Base-by-base conservation (phyloP, 2,113 vertebrate genomes). In the Scomber scombrus region DNA sequence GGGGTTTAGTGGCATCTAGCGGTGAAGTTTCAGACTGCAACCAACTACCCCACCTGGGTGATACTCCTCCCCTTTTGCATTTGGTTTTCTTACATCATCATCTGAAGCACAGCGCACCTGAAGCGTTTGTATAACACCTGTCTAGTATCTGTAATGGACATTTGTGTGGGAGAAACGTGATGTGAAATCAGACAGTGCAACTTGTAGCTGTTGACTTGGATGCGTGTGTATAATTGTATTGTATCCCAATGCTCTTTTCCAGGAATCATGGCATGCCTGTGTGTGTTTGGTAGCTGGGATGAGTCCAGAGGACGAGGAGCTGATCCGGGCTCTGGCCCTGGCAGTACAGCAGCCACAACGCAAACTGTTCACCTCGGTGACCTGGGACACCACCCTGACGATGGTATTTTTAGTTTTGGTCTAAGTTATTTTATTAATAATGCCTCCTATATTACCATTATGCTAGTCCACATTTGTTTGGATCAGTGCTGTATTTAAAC, bases 211-310 rank as follows among this genome's bases (percentile, higher is more conserved):
- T 21, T 55, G 40, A 46, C 31, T 19, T 31, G 18, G 19, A 21
- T 80, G 47, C 13, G 12, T 3, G 13, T 11, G 26, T 69, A n/a
- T 57, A 40, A 14, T 3, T 19, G 13, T 62, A 12, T 63, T 47
- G 21, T 45, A 5, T 69, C 45, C 1, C 14, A 11, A 18, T 49
- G 1, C 1, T 8, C 0, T 54, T 56, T 29, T 55, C 21, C 89
- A 98, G 97, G 95, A 93, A 4, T 87, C 92, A 1, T 98, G 97
- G 97, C 92, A 87, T 54, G 94, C 94, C 13, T 95, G 93, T 86
- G 77, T 97, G 0, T 85, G 94, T 61, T 85, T 97, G 0, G 71
- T 97, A 69, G 92, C 96, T 29, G 97, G 93, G 40, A 80, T 71
- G 26, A 88, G 75, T 64, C 51, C 14, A 3, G 94, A 96, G 8